These are phyloP conservation scores for Hippocampus barbouri DNA, from an alignment of 2,113 vertebrate species.

Conservation along the genomic window DNA sequence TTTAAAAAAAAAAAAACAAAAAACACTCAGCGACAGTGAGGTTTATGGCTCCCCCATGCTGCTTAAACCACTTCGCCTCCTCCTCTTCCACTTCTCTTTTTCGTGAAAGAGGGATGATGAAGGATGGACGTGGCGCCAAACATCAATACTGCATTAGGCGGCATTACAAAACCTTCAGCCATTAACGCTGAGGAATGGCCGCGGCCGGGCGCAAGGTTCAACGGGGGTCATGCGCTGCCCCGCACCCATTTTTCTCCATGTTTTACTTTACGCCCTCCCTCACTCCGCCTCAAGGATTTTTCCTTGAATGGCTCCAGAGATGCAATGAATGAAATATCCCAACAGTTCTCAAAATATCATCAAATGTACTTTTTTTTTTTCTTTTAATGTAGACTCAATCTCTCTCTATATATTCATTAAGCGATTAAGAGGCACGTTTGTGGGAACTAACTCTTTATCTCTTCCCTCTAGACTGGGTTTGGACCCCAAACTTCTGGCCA, in stretches of 20 bases:
- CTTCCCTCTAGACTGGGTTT: constrained; percentile 86
- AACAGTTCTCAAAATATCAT: no score
- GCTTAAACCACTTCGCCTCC: constrained; percentile 58
- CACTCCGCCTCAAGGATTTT: neutral
- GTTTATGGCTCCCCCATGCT: constrained; percentile 66
- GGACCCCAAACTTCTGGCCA: constrained; percentile 90
- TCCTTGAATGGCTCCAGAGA: neutral
- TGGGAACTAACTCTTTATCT: neutral
- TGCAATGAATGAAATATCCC: no score
- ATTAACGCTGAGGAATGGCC: constrained; percentile 71
- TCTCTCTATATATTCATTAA: no score
- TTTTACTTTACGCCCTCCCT: constrained; percentile 4
- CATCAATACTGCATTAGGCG: constrained; percentile 82
- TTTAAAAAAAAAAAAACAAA: constrained; percentile 24
- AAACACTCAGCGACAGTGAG: constrained; percentile 42
- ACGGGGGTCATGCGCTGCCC: constrained; percentile 54
- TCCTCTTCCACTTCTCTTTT: constrained; percentile 37
- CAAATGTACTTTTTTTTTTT: neutral
- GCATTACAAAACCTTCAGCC: constrained; percentile 65
- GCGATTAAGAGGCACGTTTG: neutral
- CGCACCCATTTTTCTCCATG: constrained; percentile 38
- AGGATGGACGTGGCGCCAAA: constrained; percentile 65
- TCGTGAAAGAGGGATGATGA: constrained; percentile 65
- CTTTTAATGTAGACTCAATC: no score
- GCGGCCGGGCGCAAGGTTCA: constrained; percentile 57